Evolutionary conservation across 2,888 invertebrate species (phyloP).

Genomic region (Acrocera orbiculus): DNA sequence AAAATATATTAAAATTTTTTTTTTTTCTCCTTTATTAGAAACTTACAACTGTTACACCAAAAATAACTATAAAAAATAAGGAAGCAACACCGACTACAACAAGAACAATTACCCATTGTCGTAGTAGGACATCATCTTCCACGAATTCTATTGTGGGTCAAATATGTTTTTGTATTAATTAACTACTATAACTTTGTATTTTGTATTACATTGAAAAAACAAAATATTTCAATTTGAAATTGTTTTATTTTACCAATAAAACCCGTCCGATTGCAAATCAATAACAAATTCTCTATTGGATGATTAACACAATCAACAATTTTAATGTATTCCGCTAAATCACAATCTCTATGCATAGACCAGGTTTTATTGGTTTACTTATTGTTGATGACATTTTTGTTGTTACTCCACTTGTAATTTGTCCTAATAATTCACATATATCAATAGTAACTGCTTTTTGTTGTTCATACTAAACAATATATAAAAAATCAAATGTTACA

Average conservation of each 20-base stretch:
- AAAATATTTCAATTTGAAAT: not conserved
- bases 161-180: slow-evolving; percentile 44
- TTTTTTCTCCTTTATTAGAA: not conserved
- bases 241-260: slow-evolving; percentile 55
- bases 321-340: slow-evolving; percentile 71
- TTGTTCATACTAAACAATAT: too few relatives aligned
- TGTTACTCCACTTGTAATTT: slow-evolving; percentile 28
- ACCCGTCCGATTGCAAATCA: slow-evolving; percentile 72
- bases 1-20: slow-evolving; percentile 2
- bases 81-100: slow-evolving; percentile 84
- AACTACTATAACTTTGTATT: too few relatives aligned
- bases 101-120: slow-evolving; percentile 91
- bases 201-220: not conserved
- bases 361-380: slow-evolving; percentile 53
- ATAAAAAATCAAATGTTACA: too few relatives aligned
- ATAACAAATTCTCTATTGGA: slow-evolving; percentile 68
- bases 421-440: slow-evolving; percentile 32
- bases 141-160: slow-evolving; percentile 45
- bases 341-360: slow-evolving; percentile 62
- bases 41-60: slow-evolving; percentile 82
- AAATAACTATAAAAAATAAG: slow-evolving; percentile 72
- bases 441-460: slow-evolving; percentile 40
- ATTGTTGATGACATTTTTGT: slow-evolving; percentile 34
- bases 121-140: slow-evolving; percentile 60
- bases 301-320: slow-evolving; percentile 65